Base-by-base conservation (phyloP, 2,113 vertebrate genomes). In the Percina caprodes region DNA sequence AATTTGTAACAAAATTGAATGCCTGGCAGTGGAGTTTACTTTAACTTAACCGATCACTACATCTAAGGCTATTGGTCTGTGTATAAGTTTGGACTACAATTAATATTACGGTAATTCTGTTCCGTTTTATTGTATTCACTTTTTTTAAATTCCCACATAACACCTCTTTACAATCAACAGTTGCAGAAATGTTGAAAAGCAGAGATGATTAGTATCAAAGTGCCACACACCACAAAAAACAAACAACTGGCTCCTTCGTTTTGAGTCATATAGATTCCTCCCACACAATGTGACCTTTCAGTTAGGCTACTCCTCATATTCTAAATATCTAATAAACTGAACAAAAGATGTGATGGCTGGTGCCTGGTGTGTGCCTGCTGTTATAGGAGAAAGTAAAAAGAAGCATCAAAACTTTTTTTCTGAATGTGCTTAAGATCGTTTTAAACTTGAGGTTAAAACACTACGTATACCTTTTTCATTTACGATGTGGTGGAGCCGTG, bases 271-370 rank as follows among this genome's bases (percentile, higher is more conserved):
- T 83, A 85, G 77, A 86, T 85, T 88, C 87, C 88, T 80, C 92
- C 92, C 89, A 91, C 92, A 86, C 84, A 86, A 86, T 89, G 71
- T 93, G 86, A 92, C 90, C 85, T 94, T 93, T 93, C 89, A 89
- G 76, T 83, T 66, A 30, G 30, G 30, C 30, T 30, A 66, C 81
- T 82, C 0, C 39, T 90, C 69, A 83, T 89, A 89, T 91, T 91
- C 72, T 76, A 89, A 86, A 91, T 90, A 90, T 91, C 80, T 83
- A 33, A 78, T 80, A 12, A 85, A 42, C 39, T 42, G 39, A 68
- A 76, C 39, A 63, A 77, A 86, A 72, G 13, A 46, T 68, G 61
- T 19, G 63, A 46, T 56, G 70, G n/a, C n/a, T n/a, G n/a, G n/a
- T n/a, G n/a, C n/a, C n/a, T n/a, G n/a, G n/a, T n/a, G n/a, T n/a